Percentiles rank a stretch among this genome's conserved stretches.
Evolutionary conservation across 1,140 invertebrate genomes (phyloP).

Genomic region (Musca domestica): DNA sequence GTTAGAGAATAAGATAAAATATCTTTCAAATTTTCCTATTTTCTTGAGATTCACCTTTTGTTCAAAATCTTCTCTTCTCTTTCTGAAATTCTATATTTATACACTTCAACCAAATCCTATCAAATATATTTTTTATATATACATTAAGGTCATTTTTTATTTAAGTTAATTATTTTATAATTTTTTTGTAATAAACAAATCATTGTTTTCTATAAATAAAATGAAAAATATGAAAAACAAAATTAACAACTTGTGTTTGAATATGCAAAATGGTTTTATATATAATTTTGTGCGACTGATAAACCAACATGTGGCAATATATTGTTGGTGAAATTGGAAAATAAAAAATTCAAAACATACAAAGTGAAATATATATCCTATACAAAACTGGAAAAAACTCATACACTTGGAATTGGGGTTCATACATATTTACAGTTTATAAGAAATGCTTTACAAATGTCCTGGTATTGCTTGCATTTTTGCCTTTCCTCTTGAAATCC

Average conservation of each 20-base stretch:
- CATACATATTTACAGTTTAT: neutral
- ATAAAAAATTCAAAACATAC: no score
- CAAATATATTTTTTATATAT: neutral
- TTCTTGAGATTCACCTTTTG: no score
- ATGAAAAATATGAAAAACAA: neutral
- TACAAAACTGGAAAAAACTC: neutral
- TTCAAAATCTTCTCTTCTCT: no score
- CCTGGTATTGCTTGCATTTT: conserved; percentile 1
- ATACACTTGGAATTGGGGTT: conserved; percentile 1
- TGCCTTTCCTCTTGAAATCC: neutral
- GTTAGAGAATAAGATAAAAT: no score
- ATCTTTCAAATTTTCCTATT: no score
- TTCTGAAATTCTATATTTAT: no score
- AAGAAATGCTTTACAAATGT: no score
- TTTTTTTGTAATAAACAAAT: conserved; percentile 5
- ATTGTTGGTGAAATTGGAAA: no score
- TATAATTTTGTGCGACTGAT: neutral
- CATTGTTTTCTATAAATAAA: conserved; percentile 11
- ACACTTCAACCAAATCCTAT: neutral
- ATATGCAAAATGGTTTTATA: conserved; percentile 8
- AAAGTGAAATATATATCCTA: neutral
- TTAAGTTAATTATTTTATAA: conserved; percentile 9
- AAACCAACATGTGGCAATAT: no score
- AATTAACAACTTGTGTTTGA: conserved; percentile 1
- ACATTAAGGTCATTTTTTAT: neutral